These are phyloP conservation scores for Coreoperca whiteheadi DNA, from an alignment of 2,113 vertebrate species.

Conservation along the genomic window DNA sequence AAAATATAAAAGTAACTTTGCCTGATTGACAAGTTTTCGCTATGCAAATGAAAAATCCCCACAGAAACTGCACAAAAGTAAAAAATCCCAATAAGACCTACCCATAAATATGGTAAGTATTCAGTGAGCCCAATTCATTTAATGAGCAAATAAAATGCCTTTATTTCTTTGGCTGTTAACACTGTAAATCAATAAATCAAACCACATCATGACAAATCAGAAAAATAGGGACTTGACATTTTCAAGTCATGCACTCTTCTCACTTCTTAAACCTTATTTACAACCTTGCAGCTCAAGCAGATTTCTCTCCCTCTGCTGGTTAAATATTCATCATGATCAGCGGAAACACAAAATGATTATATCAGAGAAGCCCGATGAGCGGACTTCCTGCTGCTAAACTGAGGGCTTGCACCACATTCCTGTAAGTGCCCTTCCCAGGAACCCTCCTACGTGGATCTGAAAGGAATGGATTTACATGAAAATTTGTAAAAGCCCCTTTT, in stretches of 20 bases:
- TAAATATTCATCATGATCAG: background rate
- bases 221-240: background rate
- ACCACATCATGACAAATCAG: background rate
- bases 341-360: background rate
- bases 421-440: background rate
- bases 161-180: background rate
- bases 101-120: background rate
- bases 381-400: constrained; percentile 5
- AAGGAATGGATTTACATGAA: background rate
- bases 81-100: background rate
- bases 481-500: background rate
- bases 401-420: background rate
- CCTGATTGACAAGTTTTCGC: background rate
- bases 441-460: background rate
- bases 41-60: background rate
- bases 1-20: background rate
- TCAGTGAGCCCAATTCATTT: background rate
- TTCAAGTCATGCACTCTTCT: background rate
- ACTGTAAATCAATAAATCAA: background rate
- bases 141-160: background rate
- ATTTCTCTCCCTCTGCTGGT: background rate
- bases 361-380: constrained; percentile 5
- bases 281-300: background rate
- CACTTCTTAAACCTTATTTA: background rate
- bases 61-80: background rate